Evolutionary conservation across 2,797 vertebrate species (phyloP), one percentile per base, ranked within the genome.

Genomic region (Alosa sapidissima): DNA sequence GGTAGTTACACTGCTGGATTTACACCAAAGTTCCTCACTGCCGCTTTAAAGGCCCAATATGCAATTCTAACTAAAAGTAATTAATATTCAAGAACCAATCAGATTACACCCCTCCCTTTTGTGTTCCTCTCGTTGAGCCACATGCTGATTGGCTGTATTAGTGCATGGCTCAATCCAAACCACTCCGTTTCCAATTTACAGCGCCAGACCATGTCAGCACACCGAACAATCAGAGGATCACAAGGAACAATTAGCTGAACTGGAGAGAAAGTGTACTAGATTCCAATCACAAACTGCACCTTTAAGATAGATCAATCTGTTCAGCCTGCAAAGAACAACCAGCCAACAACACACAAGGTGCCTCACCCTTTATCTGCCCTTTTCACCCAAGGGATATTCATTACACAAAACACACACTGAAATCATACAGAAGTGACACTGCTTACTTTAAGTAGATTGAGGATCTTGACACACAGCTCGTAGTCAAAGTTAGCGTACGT

Each of bases 401-500:
- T 6, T 1, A 78, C 72, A 78, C 72, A 36, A 78, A 78, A 19
- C 2, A 45, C 36, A 78, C 33, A 45, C 3, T 41, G 33, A 54
- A 13, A 75, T 72, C 13, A 28, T 1, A 65, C 8, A 65, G 60
- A 78, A 47, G 16, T 78, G 16, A 21, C 0, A 10, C 5, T 0
- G 83, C 87, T 88, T 92, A 97, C 96, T 95, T 97, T 97, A 54
- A 97, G 95, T 81, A 97, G 94, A 93, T 97, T 94, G 82, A 97
- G 93, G 85, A 97, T 97, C 93, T 97, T 97, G 87, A 96, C 96
- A 90, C 96, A 97, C 68, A 97, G 95, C 49, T 97, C 96, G 83
- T 97, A 97, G 91, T 97, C 96, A 92, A 97, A 97, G 92, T 97
- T 97, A 85, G 92, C 91, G 81, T 97, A 97, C 72, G 91, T 95